phyloP scores from a whole-genome alignment of 1,140 invertebrate genomes.

The Drosophila teissieri region DNA sequence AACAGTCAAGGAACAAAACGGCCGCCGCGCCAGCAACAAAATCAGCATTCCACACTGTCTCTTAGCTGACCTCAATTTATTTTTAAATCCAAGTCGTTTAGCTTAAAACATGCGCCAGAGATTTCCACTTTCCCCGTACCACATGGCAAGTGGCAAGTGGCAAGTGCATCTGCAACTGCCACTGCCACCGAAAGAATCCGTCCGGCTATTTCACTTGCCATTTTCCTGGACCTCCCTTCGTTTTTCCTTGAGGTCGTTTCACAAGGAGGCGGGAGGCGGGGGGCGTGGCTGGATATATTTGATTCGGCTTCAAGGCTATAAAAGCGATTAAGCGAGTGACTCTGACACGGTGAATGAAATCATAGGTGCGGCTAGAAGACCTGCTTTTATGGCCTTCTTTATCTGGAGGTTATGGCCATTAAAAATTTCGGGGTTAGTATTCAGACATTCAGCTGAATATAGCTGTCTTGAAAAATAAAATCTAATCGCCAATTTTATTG shows the following conservation, averaged over 20 bases:
- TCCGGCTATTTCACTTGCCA: constrained; percentile 26
- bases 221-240: background rate
- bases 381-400: constrained; percentile 19
- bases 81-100: constrained; percentile 77
- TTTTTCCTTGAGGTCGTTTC: constrained; percentile 10
- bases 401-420: background rate
- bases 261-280: background rate
- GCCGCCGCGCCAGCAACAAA: constrained; percentile 20
- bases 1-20: constrained; percentile 15
- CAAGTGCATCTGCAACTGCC: constrained; percentile 12
- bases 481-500: too few relatives aligned
- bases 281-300: constrained; percentile 6
- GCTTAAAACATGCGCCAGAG: constrained; percentile 73
- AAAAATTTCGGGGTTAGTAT: background rate
- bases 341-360: background rate
- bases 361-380: constrained; percentile 6
- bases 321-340: constrained; percentile 14
- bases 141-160: constrained; percentile 1
- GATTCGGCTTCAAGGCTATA: constrained; percentile 15
- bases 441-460: too few relatives aligned
- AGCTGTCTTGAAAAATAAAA: too few relatives aligned
- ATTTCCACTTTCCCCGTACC: constrained; percentile 3
- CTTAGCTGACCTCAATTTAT: constrained; percentile 74
- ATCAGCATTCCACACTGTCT: constrained; percentile 54
- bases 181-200: constrained; percentile 9